A percentile compares a stretch with the other conserved stretches of the same genome.
These are phyloP conservation scores for Agelaius tricolor DNA, from an alignment of 2,113 vertebrate genomes.

Conservation along the genomic window DNA sequence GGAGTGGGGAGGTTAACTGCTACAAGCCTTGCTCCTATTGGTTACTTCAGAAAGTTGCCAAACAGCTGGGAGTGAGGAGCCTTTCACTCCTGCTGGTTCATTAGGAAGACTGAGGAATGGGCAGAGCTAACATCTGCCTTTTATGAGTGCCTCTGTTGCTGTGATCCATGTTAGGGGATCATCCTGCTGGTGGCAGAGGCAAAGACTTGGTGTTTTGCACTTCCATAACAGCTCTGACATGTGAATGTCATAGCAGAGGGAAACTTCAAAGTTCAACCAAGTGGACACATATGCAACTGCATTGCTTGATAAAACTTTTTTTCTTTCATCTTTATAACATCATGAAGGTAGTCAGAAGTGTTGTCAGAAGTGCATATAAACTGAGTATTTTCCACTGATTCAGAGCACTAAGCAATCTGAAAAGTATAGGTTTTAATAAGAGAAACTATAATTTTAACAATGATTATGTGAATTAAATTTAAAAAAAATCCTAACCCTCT, in stretches of 20 bases:
- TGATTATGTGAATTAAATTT: background rate
- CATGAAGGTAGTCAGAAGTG: background rate
- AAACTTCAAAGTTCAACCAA: background rate
- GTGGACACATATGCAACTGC: background rate
- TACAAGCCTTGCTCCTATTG: constrained; percentile 18
- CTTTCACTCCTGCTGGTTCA: constrained; percentile 21
- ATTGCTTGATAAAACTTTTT: background rate
- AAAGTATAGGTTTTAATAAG: background rate
- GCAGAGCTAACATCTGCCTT: constrained; percentile 28
- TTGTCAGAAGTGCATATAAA: background rate
- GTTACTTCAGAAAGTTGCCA: constrained; percentile 2
- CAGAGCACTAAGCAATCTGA: background rate
- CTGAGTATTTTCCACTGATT: background rate
- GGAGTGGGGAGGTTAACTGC: background rate
- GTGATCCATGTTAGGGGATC: background rate
- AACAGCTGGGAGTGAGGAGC: background rate
- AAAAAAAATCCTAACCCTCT: background rate
- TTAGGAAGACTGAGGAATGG: background rate
- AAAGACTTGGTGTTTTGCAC: background rate
- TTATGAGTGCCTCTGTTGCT: background rate
- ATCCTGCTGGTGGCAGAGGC: background rate
- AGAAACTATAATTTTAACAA: background rate
- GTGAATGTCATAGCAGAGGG: background rate
- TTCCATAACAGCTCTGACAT: background rate
- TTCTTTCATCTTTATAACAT: background rate